Percentiles rank a stretch among this genome's conserved stretches.
These are phyloP conservation scores for Portevinia maculata DNA, from an alignment of 2,888 invertebrate species.

Conservation along the genomic window DNA sequence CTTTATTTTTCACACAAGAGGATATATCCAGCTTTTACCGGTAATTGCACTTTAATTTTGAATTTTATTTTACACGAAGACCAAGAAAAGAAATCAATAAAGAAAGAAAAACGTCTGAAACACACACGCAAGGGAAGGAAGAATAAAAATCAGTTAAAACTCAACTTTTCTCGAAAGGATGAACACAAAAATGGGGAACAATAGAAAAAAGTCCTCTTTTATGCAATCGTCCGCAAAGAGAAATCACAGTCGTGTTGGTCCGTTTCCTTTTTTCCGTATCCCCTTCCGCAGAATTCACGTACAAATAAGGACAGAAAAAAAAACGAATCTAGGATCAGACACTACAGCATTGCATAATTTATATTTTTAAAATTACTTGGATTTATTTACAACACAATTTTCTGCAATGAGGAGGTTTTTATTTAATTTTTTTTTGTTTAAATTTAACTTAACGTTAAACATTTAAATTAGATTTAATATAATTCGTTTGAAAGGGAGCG, in stretches of 20 bases:
- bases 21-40: constrained; percentile 41
- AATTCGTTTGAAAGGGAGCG: constrained; percentile 57
- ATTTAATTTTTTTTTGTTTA: constrained; percentile 10
- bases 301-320: constrained; percentile 53
- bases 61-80: constrained; percentile 2
- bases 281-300: constrained; percentile 47
- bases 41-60: constrained; percentile 22
- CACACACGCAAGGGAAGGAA: constrained; percentile 6
- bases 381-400: too few species aligned
- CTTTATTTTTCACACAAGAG: constrained; percentile 8
- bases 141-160: constrained; percentile 30
- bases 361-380: constrained; percentile 5
- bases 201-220: constrained; percentile 47
- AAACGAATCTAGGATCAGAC: constrained; percentile 23
- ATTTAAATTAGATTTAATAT: constrained; percentile 39
- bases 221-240: constrained; percentile 58
- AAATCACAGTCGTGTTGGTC: constrained; percentile 47
- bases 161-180: constrained; percentile 32
- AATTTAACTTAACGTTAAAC: constrained; percentile 24
- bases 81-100: constrained; percentile 17
- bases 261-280: constrained; percentile 45
- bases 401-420: constrained; percentile 5
- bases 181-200: constrained; percentile 17
- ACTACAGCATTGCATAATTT: constrained; percentile 61
- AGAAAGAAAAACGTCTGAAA: neutral